Evolutionary conservation across 2,797 vertebrate species (phyloP).

Genomic region (Muscicapa striata): DNA sequence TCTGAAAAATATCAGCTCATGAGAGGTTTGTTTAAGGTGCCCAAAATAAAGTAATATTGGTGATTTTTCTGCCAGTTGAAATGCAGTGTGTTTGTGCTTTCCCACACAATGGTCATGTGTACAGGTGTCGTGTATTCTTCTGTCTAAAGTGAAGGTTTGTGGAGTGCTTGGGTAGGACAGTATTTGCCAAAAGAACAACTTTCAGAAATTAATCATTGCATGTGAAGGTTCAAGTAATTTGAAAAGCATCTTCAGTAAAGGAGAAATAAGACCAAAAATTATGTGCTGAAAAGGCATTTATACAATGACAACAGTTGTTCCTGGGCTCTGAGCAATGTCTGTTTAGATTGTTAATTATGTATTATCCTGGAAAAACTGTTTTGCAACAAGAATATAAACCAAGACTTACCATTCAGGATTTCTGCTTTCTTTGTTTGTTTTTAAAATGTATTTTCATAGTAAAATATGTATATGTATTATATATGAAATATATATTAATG

Average conservation of each 20-base stretch:
- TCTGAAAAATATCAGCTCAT: not conserved
- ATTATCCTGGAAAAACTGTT: not conserved
- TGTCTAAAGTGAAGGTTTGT: not conserved
- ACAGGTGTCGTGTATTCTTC: not conserved
- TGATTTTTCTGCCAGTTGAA: not conserved
- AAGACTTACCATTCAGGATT: not conserved
- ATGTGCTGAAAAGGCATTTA: not conserved
- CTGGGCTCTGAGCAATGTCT: not conserved
- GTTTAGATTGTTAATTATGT: not conserved
- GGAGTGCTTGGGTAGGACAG: not conserved
- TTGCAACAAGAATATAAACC: not conserved
- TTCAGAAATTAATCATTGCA: not conserved
- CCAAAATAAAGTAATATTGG: not conserved
- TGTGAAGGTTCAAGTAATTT: not conserved
- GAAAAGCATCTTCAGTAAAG: not conserved
- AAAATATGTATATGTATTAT: not conserved
- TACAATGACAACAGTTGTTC: not conserved
- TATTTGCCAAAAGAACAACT: not conserved
- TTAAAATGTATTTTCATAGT: not conserved
- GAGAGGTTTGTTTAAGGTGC: not conserved
- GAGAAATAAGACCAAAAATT: not conserved
- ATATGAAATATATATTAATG: not conserved
- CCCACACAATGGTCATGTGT: not conserved
- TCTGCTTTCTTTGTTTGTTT: not conserved
- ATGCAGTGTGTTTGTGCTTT: not conserved